These are phyloP conservation scores for Pseudachorutes palmiensis DNA, from an alignment of 1,140 invertebrate species.

Conservation along the genomic window DNA sequence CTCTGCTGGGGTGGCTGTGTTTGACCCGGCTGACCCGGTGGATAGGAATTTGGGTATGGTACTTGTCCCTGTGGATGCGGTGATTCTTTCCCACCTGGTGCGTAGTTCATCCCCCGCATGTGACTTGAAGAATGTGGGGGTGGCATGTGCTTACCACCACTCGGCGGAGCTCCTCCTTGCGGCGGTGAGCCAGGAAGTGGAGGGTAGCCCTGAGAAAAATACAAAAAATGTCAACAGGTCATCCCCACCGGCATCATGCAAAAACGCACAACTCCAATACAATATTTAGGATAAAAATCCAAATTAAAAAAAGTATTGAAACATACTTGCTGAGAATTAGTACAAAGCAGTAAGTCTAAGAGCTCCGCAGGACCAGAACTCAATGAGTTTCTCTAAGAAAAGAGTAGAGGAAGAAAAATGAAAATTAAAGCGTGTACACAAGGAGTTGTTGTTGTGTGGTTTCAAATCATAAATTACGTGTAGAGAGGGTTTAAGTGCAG, in stretches of 20 bases:
- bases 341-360: constrained; percentile 13
- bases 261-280: no score
- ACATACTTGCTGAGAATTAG: constrained; percentile 20
- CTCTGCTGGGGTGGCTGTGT: constrained; percentile 22
- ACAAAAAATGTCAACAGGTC: constrained; percentile 8
- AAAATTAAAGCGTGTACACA: constrained; percentile 12
- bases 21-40: constrained; percentile 19
- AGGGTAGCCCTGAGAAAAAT: constrained; percentile 26
- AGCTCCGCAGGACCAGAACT: constrained; percentile 16
- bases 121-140: constrained; percentile 27
- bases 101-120: constrained; percentile 23
- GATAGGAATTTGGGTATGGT: constrained; percentile 22
- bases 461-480: constrained; percentile 7
- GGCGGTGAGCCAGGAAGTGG: constrained; percentile 15
- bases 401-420: neutral
- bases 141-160: constrained; percentile 27
- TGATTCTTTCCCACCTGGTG: constrained; percentile 11
- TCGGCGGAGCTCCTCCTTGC: constrained; percentile 17
- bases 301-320: neutral
- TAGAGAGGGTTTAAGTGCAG: constrained; percentile 29
- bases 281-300: neutral
- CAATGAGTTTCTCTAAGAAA: constrained; percentile 18
- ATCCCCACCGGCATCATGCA: no score
- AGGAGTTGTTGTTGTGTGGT: neutral
- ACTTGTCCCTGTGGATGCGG: neutral